Percentiles rank a stretch among this genome's conserved stretches.
Evolutionary conservation across 1,140 invertebrate genomes (phyloP).

Genomic region (Calliopsis andreniformis): DNA sequence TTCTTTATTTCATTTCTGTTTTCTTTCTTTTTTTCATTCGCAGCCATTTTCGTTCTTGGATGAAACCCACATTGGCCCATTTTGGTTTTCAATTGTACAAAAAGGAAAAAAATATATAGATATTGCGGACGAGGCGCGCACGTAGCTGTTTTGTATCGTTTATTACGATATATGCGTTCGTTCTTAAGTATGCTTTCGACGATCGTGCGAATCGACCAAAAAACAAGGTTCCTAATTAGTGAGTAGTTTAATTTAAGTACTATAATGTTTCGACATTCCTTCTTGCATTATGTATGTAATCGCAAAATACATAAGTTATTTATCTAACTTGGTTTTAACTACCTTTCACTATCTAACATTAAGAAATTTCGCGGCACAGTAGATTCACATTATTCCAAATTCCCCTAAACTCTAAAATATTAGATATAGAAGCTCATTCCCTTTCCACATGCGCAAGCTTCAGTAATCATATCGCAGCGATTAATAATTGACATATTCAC

Average conservation of each 20-base stretch:
- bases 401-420: too few species aligned
- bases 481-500: too few species aligned
- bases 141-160: too few species aligned
- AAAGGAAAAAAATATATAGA: too few species aligned
- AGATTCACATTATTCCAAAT: too few species aligned
- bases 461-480: too few species aligned
- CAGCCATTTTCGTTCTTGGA: background rate
- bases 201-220: background rate
- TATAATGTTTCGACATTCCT: slow-evolving; percentile 53
- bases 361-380: too few species aligned
- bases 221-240: slow-evolving; percentile 24
- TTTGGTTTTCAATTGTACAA: background rate
- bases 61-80: too few species aligned
- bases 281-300: slow-evolving; percentile 39
- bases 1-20: background rate
- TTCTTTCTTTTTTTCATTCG: background rate
- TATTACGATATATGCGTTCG: background rate
- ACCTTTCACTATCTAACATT: background rate
- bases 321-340: slow-evolving; percentile 34
- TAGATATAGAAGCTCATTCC: background rate
- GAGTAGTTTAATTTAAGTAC: slow-evolving; percentile 18
- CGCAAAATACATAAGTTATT: slow-evolving; percentile 57
- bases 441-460: too few species aligned
- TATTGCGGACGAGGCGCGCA: background rate
- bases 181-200: background rate